Conservation (phyloP, 2,888 invertebrate species). For the Drosophila melanocephala region DNA sequence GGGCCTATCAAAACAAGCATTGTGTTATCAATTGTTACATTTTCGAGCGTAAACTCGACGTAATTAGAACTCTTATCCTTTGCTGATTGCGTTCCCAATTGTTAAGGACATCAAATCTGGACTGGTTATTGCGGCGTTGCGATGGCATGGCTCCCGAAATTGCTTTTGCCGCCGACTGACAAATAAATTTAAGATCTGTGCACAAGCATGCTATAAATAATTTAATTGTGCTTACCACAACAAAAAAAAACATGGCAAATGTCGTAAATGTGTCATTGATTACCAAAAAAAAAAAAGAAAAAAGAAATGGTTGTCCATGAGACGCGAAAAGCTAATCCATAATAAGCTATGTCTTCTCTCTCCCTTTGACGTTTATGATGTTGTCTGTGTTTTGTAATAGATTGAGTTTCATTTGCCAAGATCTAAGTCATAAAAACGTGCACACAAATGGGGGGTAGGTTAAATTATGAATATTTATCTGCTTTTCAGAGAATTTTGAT, state of each 20-base stretch:
- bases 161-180: constrained; percentile 8
- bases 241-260: neutral
- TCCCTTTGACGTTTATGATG: neutral
- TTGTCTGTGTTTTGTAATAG: neutral
- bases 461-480: constrained; percentile 1
- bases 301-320: neutral
- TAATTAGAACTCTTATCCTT: constrained; percentile 55
- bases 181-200: constrained; percentile 11
- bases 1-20: constrained; percentile 27
- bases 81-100: constrained; percentile 2
- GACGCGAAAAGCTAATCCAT: constrained; percentile 9
- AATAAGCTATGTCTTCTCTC: neutral
- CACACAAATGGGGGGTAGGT: neutral
- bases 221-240: constrained; percentile 59
- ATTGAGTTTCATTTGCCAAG: constrained; percentile 3
- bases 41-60: constrained; percentile 50
- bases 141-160: constrained; percentile 6
- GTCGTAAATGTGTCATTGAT: constrained; percentile 40
- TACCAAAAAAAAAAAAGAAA: constrained; percentile 51
- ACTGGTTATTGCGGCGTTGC: constrained; percentile 3
- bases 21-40: constrained; percentile 65
- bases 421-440: neutral
- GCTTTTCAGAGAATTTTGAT: neutral
- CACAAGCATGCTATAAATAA: constrained; percentile 53
- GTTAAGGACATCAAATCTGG: constrained; percentile 18